Conservation (phyloP, 2,888 invertebrate genomes). For the Rosalia funebris region DNA sequence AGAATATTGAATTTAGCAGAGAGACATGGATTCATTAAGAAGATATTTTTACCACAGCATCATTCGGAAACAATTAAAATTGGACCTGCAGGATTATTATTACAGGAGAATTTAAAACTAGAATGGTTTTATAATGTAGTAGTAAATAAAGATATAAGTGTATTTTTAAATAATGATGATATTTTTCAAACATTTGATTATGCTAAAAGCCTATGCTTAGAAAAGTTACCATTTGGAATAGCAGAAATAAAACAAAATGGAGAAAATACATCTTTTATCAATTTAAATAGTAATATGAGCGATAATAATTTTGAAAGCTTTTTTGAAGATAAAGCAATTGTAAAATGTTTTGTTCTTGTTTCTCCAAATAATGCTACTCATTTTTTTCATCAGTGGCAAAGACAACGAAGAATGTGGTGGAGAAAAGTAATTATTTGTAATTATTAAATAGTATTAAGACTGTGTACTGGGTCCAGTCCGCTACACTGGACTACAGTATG, state of each 20-base stretch:
- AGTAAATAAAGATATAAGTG: slow-evolving; percentile 64
- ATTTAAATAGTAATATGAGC: slow-evolving; percentile 32
- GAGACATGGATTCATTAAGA: slow-evolving; percentile 45
- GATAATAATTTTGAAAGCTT: slow-evolving; percentile 43
- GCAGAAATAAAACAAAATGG: slow-evolving; percentile 58
- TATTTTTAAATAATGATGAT: slow-evolving; percentile 59
- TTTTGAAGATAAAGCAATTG: slow-evolving; percentile 42
- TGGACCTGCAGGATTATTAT: slow-evolving; percentile 66
- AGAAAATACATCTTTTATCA: slow-evolving; percentile 21
- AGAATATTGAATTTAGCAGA: slow-evolving; percentile 39
- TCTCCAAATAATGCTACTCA: slow-evolving; percentile 68
- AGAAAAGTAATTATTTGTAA: slow-evolving; percentile 70
- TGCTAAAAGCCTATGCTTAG: slow-evolving; percentile 58
- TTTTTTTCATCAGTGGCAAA: slow-evolving; percentile 79
- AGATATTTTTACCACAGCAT: slow-evolving; percentile 30
- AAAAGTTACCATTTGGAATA: slow-evolving; percentile 64
- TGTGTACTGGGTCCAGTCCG: too few species aligned
- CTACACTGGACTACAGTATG: too few species aligned
- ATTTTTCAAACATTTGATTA: slow-evolving; percentile 56
- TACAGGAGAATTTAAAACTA: slow-evolving; percentile 67
- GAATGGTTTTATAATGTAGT: slow-evolving; percentile 68
- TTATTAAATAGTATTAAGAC: too few species aligned
- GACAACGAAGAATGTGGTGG: slow-evolving; percentile 87
- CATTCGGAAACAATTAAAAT: slow-evolving; percentile 45
- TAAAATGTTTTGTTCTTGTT: slow-evolving; percentile 64